These are phyloP conservation scores for Oreonectes daqikongensis DNA, from an alignment of 2,797 vertebrate species.

Conservation along the genomic window DNA sequence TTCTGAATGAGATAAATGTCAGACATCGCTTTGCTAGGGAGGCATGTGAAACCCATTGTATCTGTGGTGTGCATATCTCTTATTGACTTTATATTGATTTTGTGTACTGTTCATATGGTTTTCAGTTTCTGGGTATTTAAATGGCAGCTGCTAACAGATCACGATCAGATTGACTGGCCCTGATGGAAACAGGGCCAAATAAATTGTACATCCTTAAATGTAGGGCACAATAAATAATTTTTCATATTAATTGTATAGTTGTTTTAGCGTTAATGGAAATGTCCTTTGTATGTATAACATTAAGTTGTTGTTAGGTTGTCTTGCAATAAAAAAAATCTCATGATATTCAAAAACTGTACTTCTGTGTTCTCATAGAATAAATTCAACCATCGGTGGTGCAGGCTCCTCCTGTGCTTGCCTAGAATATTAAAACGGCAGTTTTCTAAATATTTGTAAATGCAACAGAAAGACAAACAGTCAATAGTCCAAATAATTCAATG, in stretches of 20 bases:
- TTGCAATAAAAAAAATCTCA: neutral
- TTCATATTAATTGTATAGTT: no score
- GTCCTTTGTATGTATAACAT: no score
- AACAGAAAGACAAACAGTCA: neutral
- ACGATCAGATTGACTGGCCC: no score
- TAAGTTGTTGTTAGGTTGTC: neutral
- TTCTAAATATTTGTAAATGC: constrained; percentile 2
- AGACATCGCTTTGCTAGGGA: neutral
- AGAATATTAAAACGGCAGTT: constrained; percentile 24
- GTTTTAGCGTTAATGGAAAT: no score
- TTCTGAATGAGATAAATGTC: constrained; percentile 1
- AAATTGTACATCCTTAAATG: neutral
- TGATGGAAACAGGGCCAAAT: no score
- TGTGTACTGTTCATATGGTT: no score
- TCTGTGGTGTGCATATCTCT: neutral
- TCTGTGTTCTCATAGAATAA: neutral
- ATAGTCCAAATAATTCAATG: neutral
- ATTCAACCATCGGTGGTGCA: neutral
- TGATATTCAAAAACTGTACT: neutral
- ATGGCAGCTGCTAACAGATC: no score
- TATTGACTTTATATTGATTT: no score
- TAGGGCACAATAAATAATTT: no score
- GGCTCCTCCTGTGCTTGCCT: neutral
- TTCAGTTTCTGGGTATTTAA: no score
- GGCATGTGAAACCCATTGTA: neutral